Conservation (phyloP, 2,113 vertebrate genomes). For the Mormyrus iriodes region DNA sequence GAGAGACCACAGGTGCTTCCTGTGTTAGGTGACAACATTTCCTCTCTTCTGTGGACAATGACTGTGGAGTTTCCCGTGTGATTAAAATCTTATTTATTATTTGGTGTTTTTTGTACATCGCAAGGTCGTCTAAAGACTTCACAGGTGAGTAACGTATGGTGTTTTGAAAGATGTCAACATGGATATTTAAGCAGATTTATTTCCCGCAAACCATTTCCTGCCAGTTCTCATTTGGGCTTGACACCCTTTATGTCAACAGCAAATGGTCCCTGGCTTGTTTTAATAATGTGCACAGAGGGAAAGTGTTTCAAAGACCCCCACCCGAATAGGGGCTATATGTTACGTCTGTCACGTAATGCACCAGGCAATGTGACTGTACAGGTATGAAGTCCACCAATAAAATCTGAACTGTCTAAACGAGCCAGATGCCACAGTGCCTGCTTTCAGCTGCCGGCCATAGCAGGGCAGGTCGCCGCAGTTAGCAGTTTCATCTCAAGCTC, state of each 20-base stretch:
- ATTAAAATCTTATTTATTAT: conserved; percentile 34
- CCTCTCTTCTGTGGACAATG: conserved; percentile 36
- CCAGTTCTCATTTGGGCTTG: background rate
- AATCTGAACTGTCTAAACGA: background rate
- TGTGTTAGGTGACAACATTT: conserved; percentile 6
- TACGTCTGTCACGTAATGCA: background rate
- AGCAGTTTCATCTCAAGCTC: background rate
- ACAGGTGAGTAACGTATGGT: conserved; percentile 36
- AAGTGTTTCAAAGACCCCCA: background rate
- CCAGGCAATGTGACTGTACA: background rate
- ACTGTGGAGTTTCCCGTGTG: conserved; percentile 27
- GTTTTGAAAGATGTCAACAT: conserved; percentile 19
- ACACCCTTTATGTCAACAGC: too few relatives aligned
- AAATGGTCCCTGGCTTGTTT: background rate
- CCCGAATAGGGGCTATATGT: background rate
- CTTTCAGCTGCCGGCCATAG: background rate
- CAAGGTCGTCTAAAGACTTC: conserved; percentile 46
- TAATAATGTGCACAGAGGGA: background rate
- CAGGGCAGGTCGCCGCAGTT: background rate
- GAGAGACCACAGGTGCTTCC: conserved; percentile 21
- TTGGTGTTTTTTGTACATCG: conserved; percentile 44
- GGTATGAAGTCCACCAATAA: conserved; percentile 7
- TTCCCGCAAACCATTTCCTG: background rate
- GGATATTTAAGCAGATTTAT: background rate
- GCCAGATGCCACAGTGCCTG: background rate